Conservation (phyloP, 2,113 vertebrate genomes). For the Pelodiscus sinensis region DNA sequence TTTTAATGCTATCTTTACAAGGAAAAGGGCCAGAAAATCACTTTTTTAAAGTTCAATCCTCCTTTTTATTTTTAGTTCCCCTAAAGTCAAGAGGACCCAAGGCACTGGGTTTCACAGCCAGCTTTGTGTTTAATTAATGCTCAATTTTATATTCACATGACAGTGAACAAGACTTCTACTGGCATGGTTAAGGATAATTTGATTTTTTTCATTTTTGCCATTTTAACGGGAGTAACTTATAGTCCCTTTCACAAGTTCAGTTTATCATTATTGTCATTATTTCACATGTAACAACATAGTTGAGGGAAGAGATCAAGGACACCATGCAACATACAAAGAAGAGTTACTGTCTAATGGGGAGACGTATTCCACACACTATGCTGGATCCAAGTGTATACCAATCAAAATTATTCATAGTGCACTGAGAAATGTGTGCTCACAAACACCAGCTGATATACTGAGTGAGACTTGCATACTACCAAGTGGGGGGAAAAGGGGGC, state of each 20-base stretch:
- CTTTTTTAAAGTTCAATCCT: background rate
- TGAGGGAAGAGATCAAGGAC: background rate
- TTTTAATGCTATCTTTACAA: background rate
- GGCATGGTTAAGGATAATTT: background rate
- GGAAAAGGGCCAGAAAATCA: background rate
- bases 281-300: background rate
- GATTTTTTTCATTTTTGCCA: conserved; percentile 43
- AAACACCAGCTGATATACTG: background rate
- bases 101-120: background rate
- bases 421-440: background rate
- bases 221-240: background rate
- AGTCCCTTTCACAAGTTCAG: background rate
- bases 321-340: background rate
- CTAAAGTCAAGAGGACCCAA: background rate
- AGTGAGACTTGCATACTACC: background rate
- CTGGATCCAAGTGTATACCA: background rate
- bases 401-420: background rate
- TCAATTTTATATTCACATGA: conserved; percentile 7
- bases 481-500: background rate
- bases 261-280: background rate
- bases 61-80: background rate
- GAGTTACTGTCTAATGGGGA: background rate
- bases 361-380: background rate
- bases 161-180: conserved; percentile 28
- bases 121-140: conserved; percentile 8